Evolutionary conservation across 2,888 invertebrate genomes (phyloP).

Genomic region (Eilema griseolum): DNA sequence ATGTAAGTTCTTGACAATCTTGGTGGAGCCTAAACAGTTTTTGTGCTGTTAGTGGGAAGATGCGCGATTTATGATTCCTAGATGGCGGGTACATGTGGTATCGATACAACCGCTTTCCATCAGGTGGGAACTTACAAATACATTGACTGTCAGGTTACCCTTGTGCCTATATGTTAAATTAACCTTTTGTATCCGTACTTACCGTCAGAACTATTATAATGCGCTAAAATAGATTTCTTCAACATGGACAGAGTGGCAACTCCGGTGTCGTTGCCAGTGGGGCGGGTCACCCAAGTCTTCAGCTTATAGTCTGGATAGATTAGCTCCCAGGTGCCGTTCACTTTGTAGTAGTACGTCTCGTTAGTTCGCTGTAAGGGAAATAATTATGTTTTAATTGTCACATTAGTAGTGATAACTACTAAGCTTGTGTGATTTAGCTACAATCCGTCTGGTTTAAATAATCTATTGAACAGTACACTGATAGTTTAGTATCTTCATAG

Average conservation of each 20-base stretch:
- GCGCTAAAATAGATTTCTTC: constrained; percentile 73
- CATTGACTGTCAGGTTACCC: neutral
- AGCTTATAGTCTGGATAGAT: constrained; percentile 78
- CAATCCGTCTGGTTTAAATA: too few species aligned
- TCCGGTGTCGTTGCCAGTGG: constrained; percentile 77
- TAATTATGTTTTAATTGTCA: neutral
- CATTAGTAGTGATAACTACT: neutral
- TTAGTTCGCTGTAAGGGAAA: constrained; percentile 80
- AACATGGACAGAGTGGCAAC: constrained; percentile 72
- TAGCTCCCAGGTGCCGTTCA: constrained; percentile 90
- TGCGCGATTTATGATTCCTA: too few species aligned
- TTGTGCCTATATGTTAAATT: neutral
- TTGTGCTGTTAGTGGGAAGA: too few species aligned
- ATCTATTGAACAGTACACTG: too few species aligned
- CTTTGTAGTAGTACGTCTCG: constrained; percentile 88
- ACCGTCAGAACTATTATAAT: constrained; percentile 83
- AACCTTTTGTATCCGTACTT: constrained; percentile 40
- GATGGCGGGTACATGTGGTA: too few species aligned
- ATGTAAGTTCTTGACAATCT: too few species aligned
- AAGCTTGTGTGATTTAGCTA: neutral
- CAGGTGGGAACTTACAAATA: neutral
- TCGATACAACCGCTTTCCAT: too few species aligned
- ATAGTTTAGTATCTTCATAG: too few species aligned
- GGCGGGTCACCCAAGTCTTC: constrained; percentile 61
- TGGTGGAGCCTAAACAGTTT: too few species aligned